phyloP scores from a whole-genome alignment of 2,797 vertebrate genomes.

The Melanogrammus aeglefinus region DNA sequence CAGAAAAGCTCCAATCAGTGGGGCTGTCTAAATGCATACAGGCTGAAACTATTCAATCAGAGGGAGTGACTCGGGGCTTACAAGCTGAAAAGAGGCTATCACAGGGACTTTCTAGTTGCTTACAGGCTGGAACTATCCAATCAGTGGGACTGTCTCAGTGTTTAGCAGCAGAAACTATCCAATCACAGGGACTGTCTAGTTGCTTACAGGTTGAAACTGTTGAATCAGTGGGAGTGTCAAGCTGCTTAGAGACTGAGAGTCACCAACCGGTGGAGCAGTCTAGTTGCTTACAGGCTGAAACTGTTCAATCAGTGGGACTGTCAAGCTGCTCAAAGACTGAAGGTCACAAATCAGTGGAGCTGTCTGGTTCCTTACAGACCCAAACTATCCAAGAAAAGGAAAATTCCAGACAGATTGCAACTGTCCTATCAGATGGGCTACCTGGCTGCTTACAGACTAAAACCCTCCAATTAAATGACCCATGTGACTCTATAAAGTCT shows the following conservation, averaged over 20 bases:
- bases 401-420: neutral
- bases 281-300: neutral
- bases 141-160: conserved; percentile 15
- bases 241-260: conserved; percentile 13
- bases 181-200: conserved; percentile 23
- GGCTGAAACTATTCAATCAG: conserved; percentile 8
- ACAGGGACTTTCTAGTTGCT: neutral
- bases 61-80: neutral
- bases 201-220: conserved; percentile 28
- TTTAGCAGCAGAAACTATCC: conserved; percentile 9
- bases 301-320: neutral
- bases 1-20: conserved; percentile 12
- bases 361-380: neutral
- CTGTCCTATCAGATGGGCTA: conserved; percentile 3
- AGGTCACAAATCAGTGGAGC: conserved; percentile 1
- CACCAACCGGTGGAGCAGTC: conserved; percentile 25
- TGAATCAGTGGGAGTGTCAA: conserved; percentile 12
- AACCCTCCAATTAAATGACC: neutral
- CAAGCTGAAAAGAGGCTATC: neutral
- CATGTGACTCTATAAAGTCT: neutral
- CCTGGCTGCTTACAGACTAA: neutral
- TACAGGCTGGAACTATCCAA: conserved; percentile 4
- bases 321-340: neutral
- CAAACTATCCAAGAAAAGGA: conserved; percentile 1
- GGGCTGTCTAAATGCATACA: neutral